Percentiles rank a stretch among this genome's conserved stretches.
Conservation (phyloP, 2,888 invertebrate species). For the Vesta saturnalis region DNA sequence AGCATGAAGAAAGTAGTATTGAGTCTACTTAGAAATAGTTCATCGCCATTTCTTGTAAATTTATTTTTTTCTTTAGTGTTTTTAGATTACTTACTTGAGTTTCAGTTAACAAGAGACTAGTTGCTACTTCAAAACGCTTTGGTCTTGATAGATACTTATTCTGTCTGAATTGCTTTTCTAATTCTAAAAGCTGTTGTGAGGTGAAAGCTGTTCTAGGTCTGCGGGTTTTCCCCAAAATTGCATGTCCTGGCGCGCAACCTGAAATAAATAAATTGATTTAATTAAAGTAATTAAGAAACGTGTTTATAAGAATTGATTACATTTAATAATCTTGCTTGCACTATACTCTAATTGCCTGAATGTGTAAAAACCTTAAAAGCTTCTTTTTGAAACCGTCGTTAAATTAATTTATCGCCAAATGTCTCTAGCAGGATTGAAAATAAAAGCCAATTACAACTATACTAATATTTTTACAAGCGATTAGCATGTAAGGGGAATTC, state of each 20-base stretch:
- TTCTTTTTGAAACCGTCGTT: conserved; percentile 21
- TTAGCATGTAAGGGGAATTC: conserved; percentile 45
- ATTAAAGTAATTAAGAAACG: too few species aligned
- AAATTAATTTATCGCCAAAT: conserved; percentile 37
- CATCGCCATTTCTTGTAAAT: conserved; percentile 3
- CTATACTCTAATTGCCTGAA: background rate
- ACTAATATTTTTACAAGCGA: conserved; percentile 48
- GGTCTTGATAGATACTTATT: conserved; percentile 99
- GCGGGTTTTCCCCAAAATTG: conserved; percentile 85
- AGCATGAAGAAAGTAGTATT: conserved; percentile 46
- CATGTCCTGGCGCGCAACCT: conserved; percentile 76
- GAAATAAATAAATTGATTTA: conserved; percentile 47
- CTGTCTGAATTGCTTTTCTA: conserved; percentile 98
- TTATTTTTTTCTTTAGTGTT: background rate
- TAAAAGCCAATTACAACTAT: conserved; percentile 45
- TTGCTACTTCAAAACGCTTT: conserved; percentile 98
- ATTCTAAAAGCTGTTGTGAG: conserved; percentile 93
- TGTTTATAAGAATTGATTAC: background rate
- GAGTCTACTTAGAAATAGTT: conserved; percentile 35
- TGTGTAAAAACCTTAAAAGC: conserved; percentile 23
- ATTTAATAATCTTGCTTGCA: background rate
- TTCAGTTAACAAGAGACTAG: conserved; percentile 96
- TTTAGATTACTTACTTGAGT: conserved; percentile 81
- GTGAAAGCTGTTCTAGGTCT: conserved; percentile 98
- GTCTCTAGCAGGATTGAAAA: conserved; percentile 31